Base-by-base conservation (phyloP, 2,888 invertebrate genomes). In the Eueremaeus valkanovi region DNA sequence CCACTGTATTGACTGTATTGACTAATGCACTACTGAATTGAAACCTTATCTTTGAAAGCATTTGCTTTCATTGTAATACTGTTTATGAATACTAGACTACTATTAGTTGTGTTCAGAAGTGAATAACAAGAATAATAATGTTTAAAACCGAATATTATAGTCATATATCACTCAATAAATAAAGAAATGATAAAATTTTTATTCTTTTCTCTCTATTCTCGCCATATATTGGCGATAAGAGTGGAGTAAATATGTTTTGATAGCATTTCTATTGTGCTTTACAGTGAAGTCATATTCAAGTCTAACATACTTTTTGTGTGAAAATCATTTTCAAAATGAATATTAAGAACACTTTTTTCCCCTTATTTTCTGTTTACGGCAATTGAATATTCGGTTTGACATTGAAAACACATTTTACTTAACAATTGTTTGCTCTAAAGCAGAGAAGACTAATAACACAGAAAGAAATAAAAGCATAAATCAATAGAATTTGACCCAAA, bases 11-110 rank as follows among this genome's bases (percentile, higher is more conserved):
- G n/a, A n/a, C n/a, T n/a, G n/a, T n/a, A n/a, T n/a, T n/a, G n/a
- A n/a, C n/a, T n/a, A n/a, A n/a, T n/a, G n/a, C n/a, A n/a, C n/a
- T 11, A 21, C 3, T 55, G 55, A 55, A 55, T 55, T 11, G 55
- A 55, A 55, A 55, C 55, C 55, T 55, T 55, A 55, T 55, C 55
- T 55, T n/a, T n/a, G n/a, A n/a, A n/a, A n/a, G n/a, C n/a, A n/a
- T n/a, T n/a, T n/a, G n/a, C n/a, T n/a, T n/a, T n/a, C n/a, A n/a
- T n/a, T n/a, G n/a, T n/a, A n/a, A n/a, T n/a, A n/a, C n/a, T n/a
- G n/a, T n/a, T n/a, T n/a, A n/a, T n/a, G n/a, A n/a, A n/a, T n/a
- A n/a, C n/a, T n/a, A n/a, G n/a, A n/a, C n/a, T n/a, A n/a, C n/a
- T n/a, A n/a, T n/a, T n/a, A 55, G 24, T 27, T 55, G 13, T 8